Base-by-base conservation (phyloP, 2,113 vertebrate genomes). In the Callopanchax toddi region DNA sequence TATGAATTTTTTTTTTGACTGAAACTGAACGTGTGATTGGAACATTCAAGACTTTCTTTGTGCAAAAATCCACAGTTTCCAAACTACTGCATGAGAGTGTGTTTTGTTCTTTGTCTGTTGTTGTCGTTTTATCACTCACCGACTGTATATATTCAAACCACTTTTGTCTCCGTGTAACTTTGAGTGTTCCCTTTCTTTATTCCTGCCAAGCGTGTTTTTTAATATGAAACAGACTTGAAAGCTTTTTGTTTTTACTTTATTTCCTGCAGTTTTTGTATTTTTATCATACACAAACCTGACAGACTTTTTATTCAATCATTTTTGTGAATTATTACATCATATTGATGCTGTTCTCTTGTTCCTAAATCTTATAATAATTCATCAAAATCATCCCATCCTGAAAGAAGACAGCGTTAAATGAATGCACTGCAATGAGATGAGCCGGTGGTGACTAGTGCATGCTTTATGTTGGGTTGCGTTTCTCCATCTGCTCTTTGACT, bases 1-100 rank as follows among this genome's bases (percentile, higher is more conserved):
- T 86, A 86, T 87, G 86, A 83, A 82, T 84, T 85, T 86, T 79
- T 86, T 79, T 88, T 84, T 78, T 71, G 71, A 85, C 55, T 66
- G 82, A 68, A 80, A 84, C 49, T 76, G 56, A 81, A 67, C 69
- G 82, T 85, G 68, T 83, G 84, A 81, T 66, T 83, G 70, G 69
- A 83, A 42, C 56, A 68, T 70, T 60, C 63, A 22, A 36, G 61
- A 79, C 34, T 26, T 71, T 32, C 74, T 87, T 70, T 78, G 34
- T 76, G 66, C 75, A 58, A 44, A 69, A 46, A 50, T 73, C 67
- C 40, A 53, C 29, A 13, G 12, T 71, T 73, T 67, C 50, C 62
- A 73, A 64, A 51, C 16, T 62, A 9, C 21, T 78, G 86, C 68
- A 87, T 64, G 83, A 71, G 2, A 29, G 69, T 26, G n/a, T 23